Base-by-base conservation (phyloP, 92 coral and sea anemone genomes). In the Montipora capitata region DNA sequence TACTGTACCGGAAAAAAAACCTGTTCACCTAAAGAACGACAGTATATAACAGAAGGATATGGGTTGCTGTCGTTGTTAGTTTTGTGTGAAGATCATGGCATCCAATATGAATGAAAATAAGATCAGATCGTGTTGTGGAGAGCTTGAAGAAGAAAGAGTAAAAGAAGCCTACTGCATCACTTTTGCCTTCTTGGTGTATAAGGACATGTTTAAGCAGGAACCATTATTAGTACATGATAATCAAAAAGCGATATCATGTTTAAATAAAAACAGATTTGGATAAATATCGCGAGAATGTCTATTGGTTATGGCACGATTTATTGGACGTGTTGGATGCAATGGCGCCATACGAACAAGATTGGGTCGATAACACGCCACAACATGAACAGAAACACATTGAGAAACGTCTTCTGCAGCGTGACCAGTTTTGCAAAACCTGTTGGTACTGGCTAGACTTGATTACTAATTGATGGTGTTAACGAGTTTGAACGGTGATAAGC, bases 391-490 rank as follows among this genome's bases (percentile, higher is more conserved):
- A 41, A 39, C 48, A 7, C 2, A 40, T 58, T 38, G 20, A 54
- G 15, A 40, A 59, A 14, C 54, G 8, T 13, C 40, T 62, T 39
- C 2, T 63, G 39, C 16, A 78, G 3, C 70, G 27, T 42, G 5
- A 72, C 40, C 15, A 72, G 71, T 83, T 83, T 58, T 49, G 78
- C 7, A 54, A 83, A 69, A 83, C 87, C 87, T 83, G 81, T 72
- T 83, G 81, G 87, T 59, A 72, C 68, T 83, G 70, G 87, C 13
- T 83, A 57, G 87, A 83, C 16, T 5, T 48, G 27, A 71, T 72
- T 3, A 44, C 49, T 16, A 65, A 67, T 68, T 16, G 44, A 67
- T 67, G 76, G 56, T 10, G 27, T 9, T 69, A 64, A 80, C n/a
- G 76, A 66, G 35, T 27, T 27, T 27, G 35, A 27, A 1, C 5